phyloP scores from a whole-genome alignment of 2,888 invertebrate species.

The Plusia festucae region DNA sequence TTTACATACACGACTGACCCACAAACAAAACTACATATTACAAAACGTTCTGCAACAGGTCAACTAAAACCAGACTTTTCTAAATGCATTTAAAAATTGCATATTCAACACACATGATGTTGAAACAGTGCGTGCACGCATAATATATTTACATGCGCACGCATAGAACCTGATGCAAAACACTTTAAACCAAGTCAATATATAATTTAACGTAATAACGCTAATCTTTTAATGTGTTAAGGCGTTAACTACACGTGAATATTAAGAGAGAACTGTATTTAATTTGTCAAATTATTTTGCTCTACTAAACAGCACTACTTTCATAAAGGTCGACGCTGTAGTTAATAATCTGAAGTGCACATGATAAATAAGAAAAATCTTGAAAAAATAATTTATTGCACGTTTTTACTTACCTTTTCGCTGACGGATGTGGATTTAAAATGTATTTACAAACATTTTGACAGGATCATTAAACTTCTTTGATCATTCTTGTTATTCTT shows the following conservation, averaged over 20 bases:
- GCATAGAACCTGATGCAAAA: constrained; percentile 3
- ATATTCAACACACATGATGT: constrained; percentile 18
- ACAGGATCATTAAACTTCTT: background rate
- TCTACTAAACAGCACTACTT: constrained; percentile 51
- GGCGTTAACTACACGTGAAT: constrained; percentile 38
- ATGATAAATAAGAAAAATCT: constrained; percentile 31
- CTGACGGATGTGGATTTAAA: constrained; percentile 29
- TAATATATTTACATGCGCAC: constrained; percentile 9
- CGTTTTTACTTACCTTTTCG: constrained; percentile 23
- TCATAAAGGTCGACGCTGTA: constrained; percentile 46
- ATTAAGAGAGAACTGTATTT: constrained; percentile 34
- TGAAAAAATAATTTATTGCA: constrained; percentile 28
- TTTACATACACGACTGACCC: constrained; percentile 10
- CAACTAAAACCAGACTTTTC: constrained; percentile 15
- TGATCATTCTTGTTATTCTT: constrained; percentile 8
- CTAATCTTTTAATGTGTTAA: constrained; percentile 36
- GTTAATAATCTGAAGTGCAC: constrained; percentile 39
- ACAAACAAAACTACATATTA: constrained; percentile 24
- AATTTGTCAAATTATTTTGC: constrained; percentile 52
- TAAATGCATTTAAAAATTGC: constrained; percentile 11
- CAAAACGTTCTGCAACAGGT: constrained; percentile 9
- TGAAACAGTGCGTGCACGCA: constrained; percentile 27
- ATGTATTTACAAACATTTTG: constrained; percentile 23
- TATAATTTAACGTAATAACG: constrained; percentile 33
- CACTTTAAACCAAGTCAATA: constrained; percentile 24